Evolutionary conservation across 1,140 invertebrate genomes (phyloP).

Genomic region (Thrips palmi): DNA sequence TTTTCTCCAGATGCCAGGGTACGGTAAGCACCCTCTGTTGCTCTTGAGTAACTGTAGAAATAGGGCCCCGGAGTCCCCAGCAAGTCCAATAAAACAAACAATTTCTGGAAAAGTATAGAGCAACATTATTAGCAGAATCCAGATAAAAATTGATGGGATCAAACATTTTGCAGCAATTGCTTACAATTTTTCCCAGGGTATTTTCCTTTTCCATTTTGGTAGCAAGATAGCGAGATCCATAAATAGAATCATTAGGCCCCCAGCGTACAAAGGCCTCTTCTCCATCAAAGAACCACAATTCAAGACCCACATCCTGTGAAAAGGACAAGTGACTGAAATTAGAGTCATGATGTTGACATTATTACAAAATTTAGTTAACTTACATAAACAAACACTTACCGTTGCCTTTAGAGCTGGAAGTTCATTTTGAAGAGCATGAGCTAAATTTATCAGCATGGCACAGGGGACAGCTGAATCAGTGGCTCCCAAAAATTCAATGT

Average conservation of each 20-base stretch:
- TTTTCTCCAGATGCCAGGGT: conserved; percentile 41
- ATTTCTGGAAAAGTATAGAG: conserved; percentile 42
- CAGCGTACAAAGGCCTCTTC: conserved; percentile 90
- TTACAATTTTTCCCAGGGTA: no score
- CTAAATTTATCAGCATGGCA: conserved; percentile 83
- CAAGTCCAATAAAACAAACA: conserved; percentile 80
- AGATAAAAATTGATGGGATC: no score
- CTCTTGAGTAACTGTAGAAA: conserved; percentile 69
- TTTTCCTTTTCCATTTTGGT: conserved; percentile 45
- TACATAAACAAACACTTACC: no score
- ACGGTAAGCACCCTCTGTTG: conserved; percentile 50
- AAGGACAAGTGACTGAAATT: no score
- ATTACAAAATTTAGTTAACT: no score
- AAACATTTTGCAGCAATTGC: no score
- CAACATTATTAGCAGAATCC: no score
- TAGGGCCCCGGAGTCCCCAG: conserved; percentile 65
- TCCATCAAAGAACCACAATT: conserved; percentile 95
- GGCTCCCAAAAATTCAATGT: conserved; percentile 71
- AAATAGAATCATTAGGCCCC: conserved; percentile 79
- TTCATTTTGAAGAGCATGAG: conserved; percentile 44
- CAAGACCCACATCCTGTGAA: conserved; percentile 53
- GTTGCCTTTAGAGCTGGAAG: conserved; percentile 28
- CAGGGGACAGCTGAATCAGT: conserved; percentile 97
- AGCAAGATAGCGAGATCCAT: conserved; percentile 85
- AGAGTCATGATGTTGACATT: no score